Conservation (phyloP, 92 coral and sea anemone genomes). For the Porites lobata region DNA sequence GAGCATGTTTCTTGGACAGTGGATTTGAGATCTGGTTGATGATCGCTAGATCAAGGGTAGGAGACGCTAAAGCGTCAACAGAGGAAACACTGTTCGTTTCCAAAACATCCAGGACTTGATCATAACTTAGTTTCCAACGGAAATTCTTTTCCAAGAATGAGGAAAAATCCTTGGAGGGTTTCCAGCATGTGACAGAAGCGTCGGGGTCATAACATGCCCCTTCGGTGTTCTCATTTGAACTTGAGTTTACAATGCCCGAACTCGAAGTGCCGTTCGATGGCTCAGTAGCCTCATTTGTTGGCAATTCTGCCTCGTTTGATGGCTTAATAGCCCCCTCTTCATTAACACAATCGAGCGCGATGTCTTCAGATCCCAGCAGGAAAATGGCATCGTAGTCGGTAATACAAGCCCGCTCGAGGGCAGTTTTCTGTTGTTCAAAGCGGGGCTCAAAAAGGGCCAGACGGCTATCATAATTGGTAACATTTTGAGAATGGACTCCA, state of each 20-base stretch:
- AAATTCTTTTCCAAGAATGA: conserved; percentile 8
- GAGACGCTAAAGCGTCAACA: background rate
- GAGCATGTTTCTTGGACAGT: conserved; percentile 15
- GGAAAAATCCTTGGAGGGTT: background rate
- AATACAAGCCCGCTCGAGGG: no score
- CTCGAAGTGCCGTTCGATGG: background rate
- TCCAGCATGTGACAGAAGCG: background rate
- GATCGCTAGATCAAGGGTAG: background rate
- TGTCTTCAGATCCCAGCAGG: no score
- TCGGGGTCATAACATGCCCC: background rate
- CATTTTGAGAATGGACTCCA: no score
- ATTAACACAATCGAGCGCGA: no score
- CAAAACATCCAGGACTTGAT: background rate
- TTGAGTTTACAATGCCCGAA: no score
- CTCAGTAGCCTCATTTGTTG: background rate
- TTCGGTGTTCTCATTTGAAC: no score
- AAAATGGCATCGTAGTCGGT: no score
- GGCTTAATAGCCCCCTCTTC: background rate
- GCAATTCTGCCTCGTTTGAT: background rate
- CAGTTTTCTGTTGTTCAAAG: no score
- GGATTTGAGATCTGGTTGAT: background rate
- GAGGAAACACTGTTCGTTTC: background rate
- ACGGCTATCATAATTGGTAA: no score
- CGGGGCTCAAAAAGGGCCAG: no score
- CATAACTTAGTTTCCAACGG: background rate